Base-by-base conservation (phyloP, 2,888 invertebrate genomes). In the Drosophila nr. perissopoda region DNA sequence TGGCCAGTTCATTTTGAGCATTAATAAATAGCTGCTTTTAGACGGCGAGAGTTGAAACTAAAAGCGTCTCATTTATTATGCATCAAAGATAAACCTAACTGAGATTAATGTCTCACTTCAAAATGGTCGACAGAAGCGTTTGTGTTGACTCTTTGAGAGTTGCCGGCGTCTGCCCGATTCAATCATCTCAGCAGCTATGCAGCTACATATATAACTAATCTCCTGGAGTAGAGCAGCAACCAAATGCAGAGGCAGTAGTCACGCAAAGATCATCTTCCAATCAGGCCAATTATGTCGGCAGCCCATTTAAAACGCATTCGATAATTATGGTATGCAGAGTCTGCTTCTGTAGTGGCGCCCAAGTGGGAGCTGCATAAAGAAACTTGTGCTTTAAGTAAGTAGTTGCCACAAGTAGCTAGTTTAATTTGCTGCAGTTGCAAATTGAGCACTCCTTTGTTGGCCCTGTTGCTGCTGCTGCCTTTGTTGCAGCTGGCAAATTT, bases 81-180 rank as follows among this genome's bases (percentile, higher is more conserved):
- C 89, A 90, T 88, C 86, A 90, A 88, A 87, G 87, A 87, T 87
- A 87, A 87, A 86, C 84, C 82, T 85, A 87, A 87, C 87, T 87
- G 90, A 90, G 90, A 87, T 87, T 87, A 87, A 90, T 87, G 87
- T 90, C 87, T 90, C 87, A 90, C 90, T 87, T 87, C 81, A 76
- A 67, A 74, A 71, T 69, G 75, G 64, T 68, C 58, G 83, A 87
- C 84, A 70, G 65, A 46, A 63, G 62, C 73, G 76, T 56, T 78
- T 71, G 70, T 29, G 40, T 62, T 62, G 52, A 54, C 75, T 70
- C 79, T 68, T 60, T 79, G 46, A 60, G 59, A n/a, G 59, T 25
- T 58, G 49, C 51, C 34, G 70, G 42, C 73, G 11, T 16, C 53
- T 25, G n/a, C 53, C 70, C 73, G 60, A 11, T 36, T 21, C 36